Percentiles rank a stretch among this genome's conserved stretches.
Evolutionary conservation across 2,113 vertebrate species (phyloP).

Genomic region (Saguinus midas): DNA sequence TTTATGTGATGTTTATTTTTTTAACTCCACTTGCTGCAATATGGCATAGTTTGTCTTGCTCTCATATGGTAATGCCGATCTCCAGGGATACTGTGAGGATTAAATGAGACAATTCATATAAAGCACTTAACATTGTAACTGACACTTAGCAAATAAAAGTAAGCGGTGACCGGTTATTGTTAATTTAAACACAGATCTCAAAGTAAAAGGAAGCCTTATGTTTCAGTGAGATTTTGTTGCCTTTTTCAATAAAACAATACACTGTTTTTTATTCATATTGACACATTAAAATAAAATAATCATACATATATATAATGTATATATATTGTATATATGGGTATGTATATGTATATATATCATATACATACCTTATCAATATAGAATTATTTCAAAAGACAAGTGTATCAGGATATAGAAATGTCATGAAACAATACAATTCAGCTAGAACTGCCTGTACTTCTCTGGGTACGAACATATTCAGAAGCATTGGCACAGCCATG

Average conservation of each 20-base stretch:
- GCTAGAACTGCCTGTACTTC: slow-evolving; percentile 3
- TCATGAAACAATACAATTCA: background rate
- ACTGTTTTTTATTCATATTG: background rate
- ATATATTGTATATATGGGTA: background rate
- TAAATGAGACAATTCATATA: background rate
- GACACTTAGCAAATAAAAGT: background rate
- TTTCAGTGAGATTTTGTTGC: background rate
- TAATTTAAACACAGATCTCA: background rate
- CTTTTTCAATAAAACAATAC: background rate
- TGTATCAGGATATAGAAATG: background rate
- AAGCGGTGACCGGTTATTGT: background rate
- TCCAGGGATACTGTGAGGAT: background rate
- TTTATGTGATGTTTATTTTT: background rate
- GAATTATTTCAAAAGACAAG: background rate
- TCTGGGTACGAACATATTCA: background rate
- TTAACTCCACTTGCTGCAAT: background rate
- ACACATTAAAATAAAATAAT: background rate
- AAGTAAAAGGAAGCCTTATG: background rate
- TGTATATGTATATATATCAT: too few species aligned
- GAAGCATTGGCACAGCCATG: background rate
- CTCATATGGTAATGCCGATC: background rate
- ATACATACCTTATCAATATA: background rate
- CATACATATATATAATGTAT: background rate
- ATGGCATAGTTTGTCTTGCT: background rate
- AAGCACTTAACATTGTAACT: background rate